A percentile compares a stretch with the other conserved stretches of the same genome.
These are phyloP conservation scores for Colinus virginianus DNA, from an alignment of 2,113 vertebrate species.

Conservation along the genomic window DNA sequence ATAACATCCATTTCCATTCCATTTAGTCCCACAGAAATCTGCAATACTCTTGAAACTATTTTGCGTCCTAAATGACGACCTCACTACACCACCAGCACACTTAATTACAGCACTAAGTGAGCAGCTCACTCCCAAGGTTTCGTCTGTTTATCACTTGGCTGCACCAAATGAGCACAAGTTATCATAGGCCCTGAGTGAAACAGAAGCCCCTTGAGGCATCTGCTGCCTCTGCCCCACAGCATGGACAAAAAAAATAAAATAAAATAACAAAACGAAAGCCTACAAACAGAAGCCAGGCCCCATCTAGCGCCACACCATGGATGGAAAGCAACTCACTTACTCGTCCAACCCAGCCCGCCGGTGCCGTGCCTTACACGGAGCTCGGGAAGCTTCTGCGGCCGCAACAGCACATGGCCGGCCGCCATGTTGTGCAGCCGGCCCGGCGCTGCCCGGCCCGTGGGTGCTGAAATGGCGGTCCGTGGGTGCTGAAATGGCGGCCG, in stretches of 20 bases:
- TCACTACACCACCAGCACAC: rapidly evolving
- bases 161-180: rapidly evolving
- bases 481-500: rapidly evolving
- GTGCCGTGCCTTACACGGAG: rapidly evolving
- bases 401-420: rapidly evolving
- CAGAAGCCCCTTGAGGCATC: rapidly evolving
- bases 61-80: not conserved
- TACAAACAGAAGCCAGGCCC: rapidly evolving
- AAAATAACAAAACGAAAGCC: not conserved
- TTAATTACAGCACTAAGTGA: not conserved
- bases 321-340: rapidly evolving
- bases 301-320: rapidly evolving
- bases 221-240: rapidly evolving
- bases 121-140: not conserved
- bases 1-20: not conserved
- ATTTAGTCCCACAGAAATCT: not conserved
- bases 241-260: no score
- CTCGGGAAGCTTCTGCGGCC: not conserved
- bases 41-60: not conserved
- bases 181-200: rapidly evolving
- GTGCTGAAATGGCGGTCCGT: rapidly evolving
- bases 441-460: rapidly evolving
- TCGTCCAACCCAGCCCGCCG: rapidly evolving
- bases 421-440: rapidly evolving
- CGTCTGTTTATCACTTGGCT: not conserved